Conservation (phyloP, 2,888 invertebrate species). For the Mellilla xanthometata region DNA sequence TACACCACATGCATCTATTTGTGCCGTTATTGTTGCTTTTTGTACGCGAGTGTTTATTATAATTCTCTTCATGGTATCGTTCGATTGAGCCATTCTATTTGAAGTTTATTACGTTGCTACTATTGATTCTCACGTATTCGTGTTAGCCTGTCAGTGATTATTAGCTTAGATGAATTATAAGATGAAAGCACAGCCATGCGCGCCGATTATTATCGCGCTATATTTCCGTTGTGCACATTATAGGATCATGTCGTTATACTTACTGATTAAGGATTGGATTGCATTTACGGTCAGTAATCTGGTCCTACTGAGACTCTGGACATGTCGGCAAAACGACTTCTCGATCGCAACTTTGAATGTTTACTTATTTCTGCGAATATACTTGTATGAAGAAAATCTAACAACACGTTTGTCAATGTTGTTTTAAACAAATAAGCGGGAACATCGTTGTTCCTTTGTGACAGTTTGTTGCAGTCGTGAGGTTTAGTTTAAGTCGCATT, state of each 20-base stretch:
- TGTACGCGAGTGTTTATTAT: constrained; percentile 45
- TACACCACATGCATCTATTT: constrained; percentile 47
- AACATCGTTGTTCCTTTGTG: not conserved
- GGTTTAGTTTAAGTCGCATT: constrained; percentile 4
- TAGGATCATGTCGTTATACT: constrained; percentile 24
- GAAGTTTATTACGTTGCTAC: constrained; percentile 31
- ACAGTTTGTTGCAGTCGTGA: constrained; percentile 7
- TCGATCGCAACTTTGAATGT: not conserved
- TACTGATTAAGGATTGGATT: constrained; percentile 19
- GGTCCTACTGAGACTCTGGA: constrained; percentile 12
- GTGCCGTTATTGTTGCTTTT: constrained; percentile 59
- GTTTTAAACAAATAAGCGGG: not conserved
- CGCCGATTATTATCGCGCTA: constrained; percentile 21
- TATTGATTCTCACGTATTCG: constrained; percentile 31
- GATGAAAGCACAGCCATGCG: constrained; percentile 14
- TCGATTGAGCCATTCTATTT: constrained; percentile 39
- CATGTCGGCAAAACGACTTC: not conserved
- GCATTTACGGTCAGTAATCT: constrained; percentile 26
- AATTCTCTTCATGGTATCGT: constrained; percentile 38
- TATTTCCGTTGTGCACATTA: constrained; percentile 27
- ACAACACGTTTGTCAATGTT: not conserved
- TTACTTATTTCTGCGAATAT: not conserved
- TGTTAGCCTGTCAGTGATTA: constrained; percentile 25
- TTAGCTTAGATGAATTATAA: constrained; percentile 16
- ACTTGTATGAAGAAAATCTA: not conserved